Base-by-base conservation (phyloP, 2,797 vertebrate genomes). In the Enteromius argenteus region DNA sequence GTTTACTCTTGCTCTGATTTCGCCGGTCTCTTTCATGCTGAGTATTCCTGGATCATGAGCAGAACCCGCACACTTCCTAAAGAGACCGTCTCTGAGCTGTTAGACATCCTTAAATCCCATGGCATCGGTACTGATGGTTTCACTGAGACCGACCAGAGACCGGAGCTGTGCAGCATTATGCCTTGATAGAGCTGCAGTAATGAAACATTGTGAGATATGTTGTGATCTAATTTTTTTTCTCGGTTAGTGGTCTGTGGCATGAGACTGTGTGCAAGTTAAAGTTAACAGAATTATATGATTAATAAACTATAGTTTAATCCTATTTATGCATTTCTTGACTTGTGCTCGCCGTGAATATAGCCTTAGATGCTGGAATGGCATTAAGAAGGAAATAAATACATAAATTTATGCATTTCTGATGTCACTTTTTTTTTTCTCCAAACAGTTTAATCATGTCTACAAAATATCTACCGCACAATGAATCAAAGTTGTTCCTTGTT, bases 1-100 rank as follows among this genome's bases (percentile, higher is more conserved):
- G 95, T 97, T 69, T 97, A 97, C 88, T 95, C 96, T 90, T 97
- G 97, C 88, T 94, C 92, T 0, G 91, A 93, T 66, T 86, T 95
- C 17, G 42, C 92, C 30, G 90, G 90, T 85, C 79, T 94, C 32
- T 93, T 96, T 79, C 95, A 92, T 2, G 9, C 92, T 3, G 93
- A 97, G 66, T 93, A 93, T 0, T 90, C 93, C 89, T 87, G 86
- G 86, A 87, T 87, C 74, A 32, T 87, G 79, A 85, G 80, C 84
- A 87, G 90, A 9, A 80, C 85, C 62, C 89, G 86, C 62, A 86
- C 89, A 5, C 84, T 92, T 51, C 1, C 88, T 0, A 77, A 85
- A 21, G 89, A 90, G 87, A 90, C 89, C 3, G 0, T n/a, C 78
- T 86, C 32, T 42, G 76, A 75, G 53, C 76, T 87, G 69, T 53